Evolutionary conservation across 1,140 invertebrate species (phyloP).

Genomic region (Lanistes nyassanus): DNA sequence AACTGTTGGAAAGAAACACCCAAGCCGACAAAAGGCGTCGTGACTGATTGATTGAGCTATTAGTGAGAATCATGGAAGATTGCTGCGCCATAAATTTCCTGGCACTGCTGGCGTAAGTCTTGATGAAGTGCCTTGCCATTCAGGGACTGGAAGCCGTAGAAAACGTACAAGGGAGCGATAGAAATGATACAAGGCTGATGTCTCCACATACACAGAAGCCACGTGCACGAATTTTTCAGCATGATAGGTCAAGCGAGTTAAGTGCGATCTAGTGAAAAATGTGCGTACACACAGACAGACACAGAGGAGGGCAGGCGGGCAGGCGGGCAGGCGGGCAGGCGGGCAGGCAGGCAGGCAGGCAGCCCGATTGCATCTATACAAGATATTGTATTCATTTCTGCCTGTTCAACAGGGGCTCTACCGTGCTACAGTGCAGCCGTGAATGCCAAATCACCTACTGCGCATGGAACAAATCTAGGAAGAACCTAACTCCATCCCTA

Average conservation of each 20-base stretch:
- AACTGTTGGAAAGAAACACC: neutral
- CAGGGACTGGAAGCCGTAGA: neutral
- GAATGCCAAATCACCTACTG: neutral
- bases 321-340: neutral
- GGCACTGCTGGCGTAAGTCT: too few relatives aligned
- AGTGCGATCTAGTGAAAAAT: too few relatives aligned
- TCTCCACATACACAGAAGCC: neutral
- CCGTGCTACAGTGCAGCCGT: neutral
- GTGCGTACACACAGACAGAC: neutral
- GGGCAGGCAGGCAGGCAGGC: neutral
- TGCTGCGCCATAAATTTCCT: too few relatives aligned
- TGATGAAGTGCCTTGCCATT: too few relatives aligned
- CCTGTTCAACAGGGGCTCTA: too few relatives aligned
- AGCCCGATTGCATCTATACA: neutral
- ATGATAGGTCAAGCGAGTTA: too few relatives aligned
- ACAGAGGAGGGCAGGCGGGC: neutral
- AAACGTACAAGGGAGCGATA: neutral
- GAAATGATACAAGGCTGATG: neutral
- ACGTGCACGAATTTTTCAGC: too few relatives aligned
- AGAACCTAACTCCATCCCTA: too few relatives aligned
- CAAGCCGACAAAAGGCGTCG: neutral
- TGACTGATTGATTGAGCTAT: neutral
- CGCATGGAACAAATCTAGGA: neutral
- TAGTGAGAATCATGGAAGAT: too few relatives aligned
- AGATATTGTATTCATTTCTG: too few relatives aligned